Evolutionary conservation across 30 jellyfish, hydroid and myxozoan genomes (phyloP).

Genomic region (Mastigias papua): DNA sequence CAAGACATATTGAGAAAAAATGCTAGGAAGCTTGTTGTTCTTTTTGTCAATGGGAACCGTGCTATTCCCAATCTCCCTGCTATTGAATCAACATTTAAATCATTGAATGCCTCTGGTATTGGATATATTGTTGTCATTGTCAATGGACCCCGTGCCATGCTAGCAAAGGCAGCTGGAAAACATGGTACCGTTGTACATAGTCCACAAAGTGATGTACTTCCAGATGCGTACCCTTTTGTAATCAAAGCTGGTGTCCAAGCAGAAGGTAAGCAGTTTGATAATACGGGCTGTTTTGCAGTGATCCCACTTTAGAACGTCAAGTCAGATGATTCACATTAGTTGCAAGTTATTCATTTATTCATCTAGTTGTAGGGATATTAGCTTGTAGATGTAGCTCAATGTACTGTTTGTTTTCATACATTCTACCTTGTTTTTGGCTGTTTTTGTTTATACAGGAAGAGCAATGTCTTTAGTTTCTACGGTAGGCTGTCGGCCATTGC

Average conservation of each 20-base stretch:
- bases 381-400: no score
- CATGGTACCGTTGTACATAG: slow-evolving; percentile 46
- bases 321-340: no score
- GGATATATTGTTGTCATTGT: slow-evolving; percentile 28
- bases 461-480: no score
- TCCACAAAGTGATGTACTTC: slow-evolving; percentile 10
- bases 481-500: no score
- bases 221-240: slow-evolving; percentile 54
- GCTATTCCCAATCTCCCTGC: slow-evolving; percentile 10
- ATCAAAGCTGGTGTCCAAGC: slow-evolving; percentile 42
- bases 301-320: no score
- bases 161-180: slow-evolving; percentile 10
- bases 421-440: no score
- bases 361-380: no score
- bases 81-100: slow-evolving; percentile 23
- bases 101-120: slow-evolving; percentile 38
- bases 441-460: no score
- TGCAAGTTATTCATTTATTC: no score
- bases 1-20: background rate
- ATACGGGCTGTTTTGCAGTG: no score
- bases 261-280: slow-evolving; percentile 38
- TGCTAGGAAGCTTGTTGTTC: slow-evolving; percentile 50
- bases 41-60: slow-evolving; percentile 31
- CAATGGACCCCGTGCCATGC: background rate
- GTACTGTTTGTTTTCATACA: no score